Base-by-base conservation (phyloP, 2,888 invertebrate species). In the Orthonychiurus folsomi region DNA sequence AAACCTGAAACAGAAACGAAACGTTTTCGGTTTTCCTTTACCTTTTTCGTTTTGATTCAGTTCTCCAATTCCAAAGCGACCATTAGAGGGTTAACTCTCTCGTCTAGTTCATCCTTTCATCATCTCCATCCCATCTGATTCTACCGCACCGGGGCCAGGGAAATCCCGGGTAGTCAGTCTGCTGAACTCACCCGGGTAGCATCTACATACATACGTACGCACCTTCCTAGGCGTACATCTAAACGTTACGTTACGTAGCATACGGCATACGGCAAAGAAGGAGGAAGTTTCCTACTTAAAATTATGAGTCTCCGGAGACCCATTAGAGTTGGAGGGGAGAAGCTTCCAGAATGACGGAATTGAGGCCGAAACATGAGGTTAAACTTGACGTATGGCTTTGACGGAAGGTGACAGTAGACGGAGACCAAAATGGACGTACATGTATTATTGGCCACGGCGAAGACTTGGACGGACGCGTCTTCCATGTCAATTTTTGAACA, bases 271-370 rank as follows among this genome's bases (percentile, higher is more conserved):
- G 25, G 25, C 5, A 55, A 18, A 55, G 25, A 12, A 55, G 24
- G 25, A 9, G 27, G 28, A 56, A 56, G 56, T 56, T 56, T 27
- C n/a, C 20, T 56, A 37, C 28, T 56, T 56, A 37, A 37, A 56
- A 56, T 56, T 56, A 56, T 56, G 56, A 56, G 56, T 56, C 56
- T 37, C 56, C n/a, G 3, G 56, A 56, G 56, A 20, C 56, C 56
- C 56, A 56, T 56, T 56, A 56, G 56, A 56, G 37, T 37, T 37
- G 37, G n/a, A 37, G 37, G 37, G 9, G 37, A 9, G 15, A 15
- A 15, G 37, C 15, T 37, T n/a, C n/a, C n/a, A n/a, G 37, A 37
- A 37, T 37, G 37, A 37, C 37, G 5, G 37, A 37, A 37, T 37
- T 37, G 37, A 37, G 5, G 37, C 37, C 37, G 37, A 37, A n/a